Base-by-base conservation (phyloP, 1,140 invertebrate species). In the Monochamus saltuarius region DNA sequence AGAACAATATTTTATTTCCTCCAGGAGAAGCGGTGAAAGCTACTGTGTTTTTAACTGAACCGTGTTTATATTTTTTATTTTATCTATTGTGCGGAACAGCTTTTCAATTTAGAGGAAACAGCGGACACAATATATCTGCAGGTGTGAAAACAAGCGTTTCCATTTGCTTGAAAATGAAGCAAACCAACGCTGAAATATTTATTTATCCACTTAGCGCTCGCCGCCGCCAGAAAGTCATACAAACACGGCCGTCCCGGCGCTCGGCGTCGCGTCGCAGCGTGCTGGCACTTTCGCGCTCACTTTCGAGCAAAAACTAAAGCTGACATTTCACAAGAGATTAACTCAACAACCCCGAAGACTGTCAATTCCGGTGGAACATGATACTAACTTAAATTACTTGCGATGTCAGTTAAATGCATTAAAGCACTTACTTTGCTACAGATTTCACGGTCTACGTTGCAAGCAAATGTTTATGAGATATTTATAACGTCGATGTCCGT, bases 151-250 rank as follows among this genome's bases (percentile, higher is more conserved):
- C 61, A 59, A 51, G 52, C 62, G 52, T 60, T 64, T 64, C 62
- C 62, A 64, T 66, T 66, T 64, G 60, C 54, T 65, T 62, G 50
- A 58, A 61, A 59, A 59, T 45, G 62, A 59, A 55, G 60, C 49
- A 64, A 67, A 65, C 59, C 59, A 47, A 46, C 55, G 40, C 39
- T 64, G 59, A 59, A 67, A 62, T 67, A 67, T 67, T 67, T 67
- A 67, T 65, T 65, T 65, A 67, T 67, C 59, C 62, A 65, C 65
- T 67, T 65, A 67, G 53, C 62, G 58, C 58, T 53, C 35, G 46
- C 49, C 61, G 56, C 49, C 55, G 53, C 37, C 50, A 60, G 58
- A 60, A 64, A 60, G 57, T 60, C 51, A 56, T 49, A 62, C 38
- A 51, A 50, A 57, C 22, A 57, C 36, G 47, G 42, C 22, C 35